A percentile compares a stretch with the other conserved stretches of the same genome.
Evolutionary conservation across 2,797 vertebrate species (phyloP).

Genomic region (Aplochiton taeniatus): DNA sequence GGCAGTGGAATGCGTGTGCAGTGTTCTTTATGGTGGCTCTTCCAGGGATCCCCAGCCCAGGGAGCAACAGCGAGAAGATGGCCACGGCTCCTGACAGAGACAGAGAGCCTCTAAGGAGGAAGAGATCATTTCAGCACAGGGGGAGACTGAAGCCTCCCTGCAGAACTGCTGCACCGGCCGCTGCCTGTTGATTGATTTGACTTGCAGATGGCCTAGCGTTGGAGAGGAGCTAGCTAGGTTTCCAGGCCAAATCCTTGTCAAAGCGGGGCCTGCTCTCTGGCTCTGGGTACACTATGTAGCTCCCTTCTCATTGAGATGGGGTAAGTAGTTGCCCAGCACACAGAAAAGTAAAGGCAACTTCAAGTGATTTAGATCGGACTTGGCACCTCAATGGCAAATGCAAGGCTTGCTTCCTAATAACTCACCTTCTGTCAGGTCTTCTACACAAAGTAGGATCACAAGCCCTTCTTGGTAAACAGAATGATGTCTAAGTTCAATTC

Average conservation of each 20-base stretch:
- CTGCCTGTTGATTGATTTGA: slow-evolving; percentile 64
- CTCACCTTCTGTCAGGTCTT: not conserved
- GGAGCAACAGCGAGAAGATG: slow-evolving; percentile 51
- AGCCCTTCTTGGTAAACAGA: slow-evolving; percentile 10
- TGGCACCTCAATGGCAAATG: slow-evolving; percentile 29
- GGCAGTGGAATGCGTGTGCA: too few species aligned
- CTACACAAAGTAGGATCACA: too few species aligned
- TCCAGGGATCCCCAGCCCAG: slow-evolving; percentile 48
- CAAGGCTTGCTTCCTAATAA: not conserved
- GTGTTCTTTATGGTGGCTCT: not conserved
- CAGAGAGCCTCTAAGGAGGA: slow-evolving; percentile 56
- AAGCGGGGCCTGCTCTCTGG: slow-evolving; percentile 59
- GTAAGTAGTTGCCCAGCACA: slow-evolving; percentile 43
- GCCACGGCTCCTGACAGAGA: slow-evolving; percentile 69
- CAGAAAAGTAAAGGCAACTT: slow-evolving; percentile 32
- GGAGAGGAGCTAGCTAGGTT: slow-evolving; percentile 62
- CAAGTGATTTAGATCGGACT: slow-evolving; percentile 38
- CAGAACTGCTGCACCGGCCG: slow-evolving; percentile 3
- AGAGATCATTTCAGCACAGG: slow-evolving; percentile 54
- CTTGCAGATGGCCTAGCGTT: slow-evolving; percentile 64
- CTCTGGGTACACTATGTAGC: slow-evolving; percentile 43
- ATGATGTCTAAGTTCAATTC: not conserved
- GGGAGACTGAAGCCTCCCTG: not conserved
- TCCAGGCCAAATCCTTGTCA: slow-evolving; percentile 52
- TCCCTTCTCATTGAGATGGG: slow-evolving; percentile 62